Percentiles rank a stretch among this genome's conserved stretches.
Conservation (phyloP, 1,140 invertebrate species). For the Calliphora vicina region DNA sequence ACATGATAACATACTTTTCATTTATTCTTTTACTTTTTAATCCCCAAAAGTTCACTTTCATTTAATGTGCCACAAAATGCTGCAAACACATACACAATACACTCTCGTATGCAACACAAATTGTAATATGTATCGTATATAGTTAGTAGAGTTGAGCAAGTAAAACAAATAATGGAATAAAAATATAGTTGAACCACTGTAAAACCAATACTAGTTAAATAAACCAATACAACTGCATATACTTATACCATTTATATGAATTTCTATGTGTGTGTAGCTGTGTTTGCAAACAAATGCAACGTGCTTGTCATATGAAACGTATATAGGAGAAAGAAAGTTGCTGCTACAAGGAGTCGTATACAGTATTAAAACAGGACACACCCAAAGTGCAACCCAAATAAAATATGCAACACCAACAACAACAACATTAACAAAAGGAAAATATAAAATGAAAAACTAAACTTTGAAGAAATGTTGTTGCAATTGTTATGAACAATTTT, state of each 20-base stretch:
- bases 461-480: conserved; percentile 2
- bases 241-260: background rate
- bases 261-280: background rate
- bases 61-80: conserved; percentile 22
- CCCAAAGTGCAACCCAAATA: conserved; percentile 32
- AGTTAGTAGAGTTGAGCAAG: background rate
- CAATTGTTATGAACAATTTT: conserved; percentile 25
- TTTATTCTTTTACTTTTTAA: background rate
- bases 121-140: background rate
- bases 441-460: background rate
- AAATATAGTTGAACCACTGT: background rate
- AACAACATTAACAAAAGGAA: background rate
- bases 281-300: conserved; percentile 12
- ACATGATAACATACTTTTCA: background rate
- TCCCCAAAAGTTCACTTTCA: conserved; percentile 29
- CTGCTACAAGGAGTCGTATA: background rate
- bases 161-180: conserved; percentile 1
- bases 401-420: background rate
- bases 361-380: conserved; percentile 11
- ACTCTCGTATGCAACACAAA: background rate
- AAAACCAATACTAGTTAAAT: background rate
- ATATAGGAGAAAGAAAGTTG: background rate
- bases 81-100: background rate
- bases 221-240: background rate
- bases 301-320: conserved; percentile 14